phyloP scores from a whole-genome alignment of 2,113 vertebrate species.

The Nansenia antarctica region DNA sequence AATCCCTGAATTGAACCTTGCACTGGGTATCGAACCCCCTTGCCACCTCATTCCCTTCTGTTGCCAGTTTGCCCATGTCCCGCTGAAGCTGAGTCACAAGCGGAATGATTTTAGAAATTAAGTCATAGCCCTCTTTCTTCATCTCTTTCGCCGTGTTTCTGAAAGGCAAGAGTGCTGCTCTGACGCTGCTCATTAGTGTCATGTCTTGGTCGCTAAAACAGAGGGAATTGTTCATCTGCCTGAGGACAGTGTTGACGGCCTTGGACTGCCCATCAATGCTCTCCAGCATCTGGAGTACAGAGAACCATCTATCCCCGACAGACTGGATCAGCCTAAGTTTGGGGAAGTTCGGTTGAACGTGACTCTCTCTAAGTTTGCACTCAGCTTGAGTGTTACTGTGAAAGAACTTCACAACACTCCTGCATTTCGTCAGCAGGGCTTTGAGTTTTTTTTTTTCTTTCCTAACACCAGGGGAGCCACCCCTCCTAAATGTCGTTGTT shows the following conservation, averaged over 20 bases:
- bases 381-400: background rate
- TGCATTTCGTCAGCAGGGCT: background rate
- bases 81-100: background rate
- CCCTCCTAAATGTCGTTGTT: too few relatives aligned
- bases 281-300: slow-evolving; percentile 3
- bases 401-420: slow-evolving; percentile 7
- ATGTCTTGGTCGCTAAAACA: background rate
- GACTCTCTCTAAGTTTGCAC: background rate
- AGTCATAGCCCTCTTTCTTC: background rate
- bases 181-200: background rate
- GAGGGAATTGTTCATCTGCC: background rate
- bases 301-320: slow-evolving; percentile 12
- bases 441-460: too few relatives aligned
- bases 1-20: background rate
- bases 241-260: background rate
- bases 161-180: background rate
- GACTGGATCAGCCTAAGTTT: background rate
- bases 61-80: background rate
- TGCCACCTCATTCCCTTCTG: background rate
- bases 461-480: too few relatives aligned
- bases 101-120: slow-evolving; percentile 20
- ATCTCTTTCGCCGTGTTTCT: background rate
- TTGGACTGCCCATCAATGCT: background rate
- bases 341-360: background rate
- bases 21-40: background rate